These are phyloP conservation scores for Seriola rivoliana DNA, from an alignment of 2,113 vertebrate genomes.

Conservation along the genomic window DNA sequence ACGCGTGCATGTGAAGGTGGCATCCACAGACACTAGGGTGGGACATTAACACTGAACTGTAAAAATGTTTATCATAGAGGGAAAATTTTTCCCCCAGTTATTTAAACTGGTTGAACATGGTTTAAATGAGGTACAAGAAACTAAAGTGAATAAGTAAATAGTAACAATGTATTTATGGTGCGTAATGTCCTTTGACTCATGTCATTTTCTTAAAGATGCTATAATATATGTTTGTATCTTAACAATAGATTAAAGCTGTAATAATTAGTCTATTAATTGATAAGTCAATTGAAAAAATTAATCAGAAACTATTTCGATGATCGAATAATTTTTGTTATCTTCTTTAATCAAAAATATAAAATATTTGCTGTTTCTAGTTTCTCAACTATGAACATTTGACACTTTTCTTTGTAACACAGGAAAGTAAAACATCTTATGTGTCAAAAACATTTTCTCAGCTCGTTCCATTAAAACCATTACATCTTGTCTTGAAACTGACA, in stretches of 20 bases:
- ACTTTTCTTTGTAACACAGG: no score
- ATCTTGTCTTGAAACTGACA: no score
- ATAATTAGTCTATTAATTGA: background rate
- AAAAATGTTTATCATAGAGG: no score
- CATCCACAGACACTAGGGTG: background rate
- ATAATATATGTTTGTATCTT: background rate
- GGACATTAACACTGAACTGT: no score
- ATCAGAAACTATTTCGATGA: background rate
- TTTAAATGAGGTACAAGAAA: background rate
- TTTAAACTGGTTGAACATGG: background rate
- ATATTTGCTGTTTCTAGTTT: background rate
- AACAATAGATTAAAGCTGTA: background rate
- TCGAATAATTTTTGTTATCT: background rate
- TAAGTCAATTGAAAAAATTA: background rate
- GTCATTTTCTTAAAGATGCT: background rate
- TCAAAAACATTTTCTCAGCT: background rate
- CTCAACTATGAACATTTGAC: background rate
- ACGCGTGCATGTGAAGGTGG: background rate
- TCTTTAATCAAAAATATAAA: background rate
- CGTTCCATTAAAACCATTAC: background rate
- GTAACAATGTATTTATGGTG: background rate
- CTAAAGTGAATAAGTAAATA: background rate
- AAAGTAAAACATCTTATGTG: background rate
- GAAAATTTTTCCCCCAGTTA: no score
- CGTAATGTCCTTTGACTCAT: background rate